Conservation (phyloP, 2,113 vertebrate genomes). For the Nerophis ophidion region DNA sequence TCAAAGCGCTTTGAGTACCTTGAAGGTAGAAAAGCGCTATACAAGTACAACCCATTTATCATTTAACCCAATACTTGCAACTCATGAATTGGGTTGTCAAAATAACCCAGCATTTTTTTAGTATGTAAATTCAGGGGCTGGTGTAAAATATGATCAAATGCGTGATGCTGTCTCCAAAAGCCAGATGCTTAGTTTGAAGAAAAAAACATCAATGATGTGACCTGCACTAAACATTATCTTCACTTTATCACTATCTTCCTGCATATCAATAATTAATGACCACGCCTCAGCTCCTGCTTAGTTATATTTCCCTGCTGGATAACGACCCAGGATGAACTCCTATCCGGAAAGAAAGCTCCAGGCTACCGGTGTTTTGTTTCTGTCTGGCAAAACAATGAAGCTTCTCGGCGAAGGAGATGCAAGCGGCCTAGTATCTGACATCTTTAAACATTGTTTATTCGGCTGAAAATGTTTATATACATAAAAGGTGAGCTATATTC, state of each 20-base stretch:
- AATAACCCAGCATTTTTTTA: too few relatives aligned
- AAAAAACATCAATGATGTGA: slow-evolving; percentile 24
- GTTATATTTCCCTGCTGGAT: slow-evolving; percentile 31
- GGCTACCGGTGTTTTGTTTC: not conserved
- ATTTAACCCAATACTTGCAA: too few relatives aligned
- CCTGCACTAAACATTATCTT: slow-evolving; percentile 10
- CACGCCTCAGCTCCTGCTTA: slow-evolving; percentile 15
- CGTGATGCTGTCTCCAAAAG: slow-evolving; percentile 14
- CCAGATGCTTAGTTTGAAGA: slow-evolving; percentile 7
- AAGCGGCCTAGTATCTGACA: slow-evolving; percentile 9
- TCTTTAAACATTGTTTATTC: slow-evolving; percentile 36
- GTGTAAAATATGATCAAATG: not conserved
- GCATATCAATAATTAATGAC: slow-evolving; percentile 50
- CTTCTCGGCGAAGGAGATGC: slow-evolving; percentile 7
- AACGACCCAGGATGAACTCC: slow-evolving; percentile 9
- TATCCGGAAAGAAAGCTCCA: not conserved
- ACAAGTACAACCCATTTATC: too few relatives aligned
- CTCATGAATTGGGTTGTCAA: too few relatives aligned
- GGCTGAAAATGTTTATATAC: slow-evolving; percentile 16
- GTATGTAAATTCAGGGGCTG: too few relatives aligned
- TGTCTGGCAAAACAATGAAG: slow-evolving; percentile 6
- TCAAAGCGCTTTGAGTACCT: too few relatives aligned
- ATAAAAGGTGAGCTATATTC: slow-evolving; percentile 53
- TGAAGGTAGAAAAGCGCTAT: too few relatives aligned
- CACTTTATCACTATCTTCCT: slow-evolving; percentile 19